phyloP scores from a whole-genome alignment of 2,888 invertebrate species.

The Apodemia zela region DNA sequence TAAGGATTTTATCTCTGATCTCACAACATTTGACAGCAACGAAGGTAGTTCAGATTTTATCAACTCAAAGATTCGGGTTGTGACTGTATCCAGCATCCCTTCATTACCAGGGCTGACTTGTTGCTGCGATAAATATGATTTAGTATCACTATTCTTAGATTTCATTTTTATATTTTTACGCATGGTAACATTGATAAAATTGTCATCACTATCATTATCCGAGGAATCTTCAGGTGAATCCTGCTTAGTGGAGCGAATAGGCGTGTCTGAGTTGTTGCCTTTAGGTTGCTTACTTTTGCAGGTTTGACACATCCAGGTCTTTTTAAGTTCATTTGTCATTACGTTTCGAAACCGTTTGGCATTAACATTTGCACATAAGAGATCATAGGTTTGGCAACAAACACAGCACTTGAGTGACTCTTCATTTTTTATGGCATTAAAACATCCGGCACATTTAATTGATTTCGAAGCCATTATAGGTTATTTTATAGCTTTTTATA shows the following conservation, averaged over 20 bases:
- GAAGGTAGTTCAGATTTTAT: slow-evolving; percentile 8
- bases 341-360: not conserved
- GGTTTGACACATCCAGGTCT: slow-evolving; percentile 19
- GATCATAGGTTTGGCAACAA: not conserved
- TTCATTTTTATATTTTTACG: not conserved
- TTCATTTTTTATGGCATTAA: not conserved
- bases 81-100: not conserved
- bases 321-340: slow-evolving; percentile 9
- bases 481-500: too few species aligned
- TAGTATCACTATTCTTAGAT: not conserved
- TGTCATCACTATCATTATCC: not conserved
- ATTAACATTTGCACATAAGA: slow-evolving; percentile 13
- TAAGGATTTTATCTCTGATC: not conserved
- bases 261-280: slow-evolving; percentile 17
- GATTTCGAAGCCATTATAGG: not conserved
- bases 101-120: not conserved
- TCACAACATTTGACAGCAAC: not conserved
- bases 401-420: slow-evolving; percentile 5
- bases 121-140: not conserved
- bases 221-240: not conserved
- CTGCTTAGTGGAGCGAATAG: slow-evolving; percentile 6
- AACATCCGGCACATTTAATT: not conserved
- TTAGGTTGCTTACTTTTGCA: slow-evolving; percentile 21
- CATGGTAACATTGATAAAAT: not conserved
- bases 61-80: slow-evolving; percentile 4